Conservation (phyloP, 2,113 vertebrate species). For the Formicarius rufipectus region DNA sequence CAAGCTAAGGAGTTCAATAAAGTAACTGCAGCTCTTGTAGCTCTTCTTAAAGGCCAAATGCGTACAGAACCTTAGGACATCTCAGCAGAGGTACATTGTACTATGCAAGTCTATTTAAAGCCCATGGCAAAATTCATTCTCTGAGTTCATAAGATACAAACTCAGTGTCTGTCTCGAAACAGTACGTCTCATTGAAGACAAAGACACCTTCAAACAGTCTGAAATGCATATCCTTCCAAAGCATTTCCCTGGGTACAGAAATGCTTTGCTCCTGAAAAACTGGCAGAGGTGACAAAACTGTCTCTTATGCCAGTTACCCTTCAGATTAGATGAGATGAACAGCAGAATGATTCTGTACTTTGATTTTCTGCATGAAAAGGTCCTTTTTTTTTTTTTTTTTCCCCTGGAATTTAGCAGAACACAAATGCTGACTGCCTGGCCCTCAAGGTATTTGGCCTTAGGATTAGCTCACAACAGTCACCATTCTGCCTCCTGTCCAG, state of each 20-base stretch:
- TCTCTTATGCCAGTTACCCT: not conserved
- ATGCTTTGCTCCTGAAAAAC: not conserved
- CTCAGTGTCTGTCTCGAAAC: not conserved
- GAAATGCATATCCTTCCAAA: not conserved
- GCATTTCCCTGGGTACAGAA: not conserved
- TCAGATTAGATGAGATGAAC: not conserved
- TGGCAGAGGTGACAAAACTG: not conserved
- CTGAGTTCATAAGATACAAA: not conserved
- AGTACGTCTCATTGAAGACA: not conserved
- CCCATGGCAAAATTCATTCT: not conserved
- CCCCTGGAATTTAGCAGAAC: not conserved
- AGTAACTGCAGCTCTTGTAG: not conserved
- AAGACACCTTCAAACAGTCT: not conserved
- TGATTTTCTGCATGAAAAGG: not conserved
- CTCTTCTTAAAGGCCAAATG: not conserved
- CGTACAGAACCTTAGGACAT: not conserved
- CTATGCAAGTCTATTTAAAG: not conserved
- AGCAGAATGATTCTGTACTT: not conserved
- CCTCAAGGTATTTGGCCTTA: not conserved
- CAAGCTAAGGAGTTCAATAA: not conserved
- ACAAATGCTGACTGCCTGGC: not conserved
- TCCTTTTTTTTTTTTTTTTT: not conserved
- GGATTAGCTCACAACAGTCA: not conserved
- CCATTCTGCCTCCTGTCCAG: not conserved
- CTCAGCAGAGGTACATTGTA: not conserved